Percentiles rank a stretch among this genome's conserved stretches.
These are phyloP conservation scores for Actias luna DNA, from an alignment of 2,888 invertebrate species.

Conservation along the genomic window DNA sequence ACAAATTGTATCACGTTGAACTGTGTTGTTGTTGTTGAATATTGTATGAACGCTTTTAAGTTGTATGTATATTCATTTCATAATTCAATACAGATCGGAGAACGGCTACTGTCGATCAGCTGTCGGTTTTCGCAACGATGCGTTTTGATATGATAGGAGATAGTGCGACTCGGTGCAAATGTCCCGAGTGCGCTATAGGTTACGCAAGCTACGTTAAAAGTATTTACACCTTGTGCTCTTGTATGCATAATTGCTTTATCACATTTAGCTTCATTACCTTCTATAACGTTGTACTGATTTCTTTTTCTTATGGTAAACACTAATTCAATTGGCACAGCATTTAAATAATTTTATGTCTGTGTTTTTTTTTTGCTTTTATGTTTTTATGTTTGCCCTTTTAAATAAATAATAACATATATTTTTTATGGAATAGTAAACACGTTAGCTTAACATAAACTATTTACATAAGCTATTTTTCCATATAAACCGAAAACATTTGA, in stretches of 20 bases:
- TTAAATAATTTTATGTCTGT: background rate
- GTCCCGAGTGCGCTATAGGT: conserved; percentile 45
- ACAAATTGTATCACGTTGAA: background rate
- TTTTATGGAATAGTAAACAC: too few relatives aligned
- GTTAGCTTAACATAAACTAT: too few relatives aligned
- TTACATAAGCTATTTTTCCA: too few relatives aligned
- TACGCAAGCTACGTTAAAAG: conserved; percentile 48
- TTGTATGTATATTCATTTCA: conserved; percentile 7
- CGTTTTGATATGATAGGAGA: conserved; percentile 68
- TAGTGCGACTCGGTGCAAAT: conserved; percentile 63
- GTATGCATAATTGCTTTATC: background rate
- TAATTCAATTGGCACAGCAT: conserved; percentile 2
- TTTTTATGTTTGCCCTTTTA: background rate
- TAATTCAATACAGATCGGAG: conserved; percentile 16
- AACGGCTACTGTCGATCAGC: conserved; percentile 52
- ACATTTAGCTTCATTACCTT: conserved; percentile 13
- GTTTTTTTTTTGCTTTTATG: background rate
- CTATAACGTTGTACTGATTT: background rate
- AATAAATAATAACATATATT: background rate
- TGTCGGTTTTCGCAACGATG: conserved; percentile 64
- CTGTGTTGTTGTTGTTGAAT: background rate
- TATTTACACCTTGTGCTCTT: conserved; percentile 17
- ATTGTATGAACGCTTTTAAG: background rate
- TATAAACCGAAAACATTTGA: too few relatives aligned
- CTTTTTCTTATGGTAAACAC: background rate